These are phyloP conservation scores for Zaprionus obscuricornis DNA, from an alignment of 2,888 invertebrate species.

Conservation along the genomic window DNA sequence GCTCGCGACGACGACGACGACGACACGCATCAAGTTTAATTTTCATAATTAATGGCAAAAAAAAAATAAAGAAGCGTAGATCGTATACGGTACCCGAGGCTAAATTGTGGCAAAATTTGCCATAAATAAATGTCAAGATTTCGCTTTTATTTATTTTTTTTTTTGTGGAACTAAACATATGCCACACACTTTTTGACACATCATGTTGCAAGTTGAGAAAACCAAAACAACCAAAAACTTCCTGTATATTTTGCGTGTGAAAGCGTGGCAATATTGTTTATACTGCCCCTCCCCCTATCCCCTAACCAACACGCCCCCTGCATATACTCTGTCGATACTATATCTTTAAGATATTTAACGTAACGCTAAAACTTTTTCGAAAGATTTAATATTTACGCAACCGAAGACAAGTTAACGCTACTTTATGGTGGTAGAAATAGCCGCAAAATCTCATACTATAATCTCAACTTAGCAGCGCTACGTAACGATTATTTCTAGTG, in stretches of 20 bases:
- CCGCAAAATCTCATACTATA: too few species aligned
- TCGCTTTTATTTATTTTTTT: conserved; percentile 25
- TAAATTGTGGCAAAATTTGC: conserved; percentile 27
- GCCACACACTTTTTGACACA: conserved; percentile 45
- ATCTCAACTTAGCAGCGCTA: too few species aligned
- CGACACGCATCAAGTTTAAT: conserved; percentile 75
- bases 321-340: conserved; percentile 16
- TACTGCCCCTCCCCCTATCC: conserved; percentile 1
- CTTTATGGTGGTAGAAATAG: conserved; percentile 53
- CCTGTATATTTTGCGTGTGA: conserved; percentile 49
- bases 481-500: too few species aligned
- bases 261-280: conserved; percentile 37
- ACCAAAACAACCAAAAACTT: conserved; percentile 44
- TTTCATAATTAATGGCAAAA: conserved; percentile 73
- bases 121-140: conserved; percentile 50
- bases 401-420: conserved; percentile 69
- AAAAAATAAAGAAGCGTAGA: conserved; percentile 19
- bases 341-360: conserved; percentile 24
- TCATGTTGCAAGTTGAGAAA: conserved; percentile 10
- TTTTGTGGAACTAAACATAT: conserved; percentile 51
- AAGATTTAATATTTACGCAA: conserved; percentile 50
- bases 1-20: conserved; percentile 34
- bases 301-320: background rate
- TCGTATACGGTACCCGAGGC: conserved; percentile 27
- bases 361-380: conserved; percentile 4